Conservation (phyloP, 2,888 invertebrate species). For the Drepanosiphum platanoidis region DNA sequence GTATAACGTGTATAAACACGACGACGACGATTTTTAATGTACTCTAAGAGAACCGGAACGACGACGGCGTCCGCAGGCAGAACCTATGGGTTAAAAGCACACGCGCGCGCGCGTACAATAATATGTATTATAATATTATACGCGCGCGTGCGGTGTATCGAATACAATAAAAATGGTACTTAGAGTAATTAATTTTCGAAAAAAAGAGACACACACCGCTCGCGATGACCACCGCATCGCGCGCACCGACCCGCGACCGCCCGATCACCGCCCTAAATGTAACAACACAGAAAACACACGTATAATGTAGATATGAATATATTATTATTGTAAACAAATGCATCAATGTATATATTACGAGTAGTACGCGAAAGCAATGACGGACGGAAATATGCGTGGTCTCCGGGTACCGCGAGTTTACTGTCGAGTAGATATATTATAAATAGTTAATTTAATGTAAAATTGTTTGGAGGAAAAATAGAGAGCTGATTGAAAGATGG, state of each 20-base stretch:
- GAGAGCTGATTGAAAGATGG: no score
- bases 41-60: background rate
- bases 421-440: no score
- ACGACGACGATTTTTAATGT: background rate
- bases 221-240: background rate
- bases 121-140: no score
- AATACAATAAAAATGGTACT: background rate
- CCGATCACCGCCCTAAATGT: conserved; percentile 22
- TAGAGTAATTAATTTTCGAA: background rate
- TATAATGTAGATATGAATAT: background rate
- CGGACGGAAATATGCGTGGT: background rate
- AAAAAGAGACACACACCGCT: background rate
- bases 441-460: no score
- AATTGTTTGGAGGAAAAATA: no score
- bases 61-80: background rate
- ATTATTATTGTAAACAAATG: no score
- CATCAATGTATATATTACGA: background rate
- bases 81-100: background rate
- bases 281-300: conserved; percentile 25
- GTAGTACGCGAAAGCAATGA: background rate
- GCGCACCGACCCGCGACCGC: background rate
- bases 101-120: background rate
- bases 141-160: background rate
- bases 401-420: no score
- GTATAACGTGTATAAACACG: background rate